Conservation (phyloP, 2,113 vertebrate genomes). For the Formicarius rufipectus region DNA sequence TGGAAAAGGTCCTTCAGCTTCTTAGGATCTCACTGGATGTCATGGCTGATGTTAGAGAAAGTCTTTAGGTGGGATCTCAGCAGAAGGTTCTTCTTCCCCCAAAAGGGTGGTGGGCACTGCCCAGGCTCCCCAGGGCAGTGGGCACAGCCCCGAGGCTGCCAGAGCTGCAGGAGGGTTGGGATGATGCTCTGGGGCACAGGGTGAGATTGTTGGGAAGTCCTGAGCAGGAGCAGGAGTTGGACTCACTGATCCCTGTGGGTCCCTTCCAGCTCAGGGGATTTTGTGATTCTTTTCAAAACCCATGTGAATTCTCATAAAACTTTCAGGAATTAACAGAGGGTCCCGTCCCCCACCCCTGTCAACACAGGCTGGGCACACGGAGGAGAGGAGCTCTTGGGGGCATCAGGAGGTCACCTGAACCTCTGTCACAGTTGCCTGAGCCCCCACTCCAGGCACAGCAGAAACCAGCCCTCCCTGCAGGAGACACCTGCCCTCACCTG, state of each 20-base stretch:
- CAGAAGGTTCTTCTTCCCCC: no score
- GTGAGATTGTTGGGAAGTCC: not conserved
- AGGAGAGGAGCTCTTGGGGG: not conserved
- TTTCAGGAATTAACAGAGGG: not conserved
- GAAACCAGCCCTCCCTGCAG: not conserved
- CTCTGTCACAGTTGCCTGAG: not conserved
- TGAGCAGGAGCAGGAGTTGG: not conserved
- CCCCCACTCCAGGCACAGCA: not conserved
- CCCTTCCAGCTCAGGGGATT: no score
- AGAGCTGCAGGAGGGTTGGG: not conserved
- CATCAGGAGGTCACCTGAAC: not conserved
- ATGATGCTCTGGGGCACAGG: not conserved
- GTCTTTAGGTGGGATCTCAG: no score
- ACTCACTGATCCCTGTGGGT: not conserved
- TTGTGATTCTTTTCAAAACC: not conserved
- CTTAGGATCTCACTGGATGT: no score
- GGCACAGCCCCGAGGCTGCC: not conserved
- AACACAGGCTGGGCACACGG: not conserved
- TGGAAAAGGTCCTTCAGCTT: no score
- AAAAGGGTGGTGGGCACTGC: no score
- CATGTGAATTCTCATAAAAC: rapidly evolving
- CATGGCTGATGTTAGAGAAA: no score
- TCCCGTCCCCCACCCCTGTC: not conserved
- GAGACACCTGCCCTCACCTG: not conserved
- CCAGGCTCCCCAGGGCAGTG: not conserved